Percentiles rank a stretch among this genome's conserved stretches.
These are phyloP conservation scores for Bembecia ichneumoniformis DNA, from an alignment of 2,888 invertebrate genomes.

Conservation along the genomic window DNA sequence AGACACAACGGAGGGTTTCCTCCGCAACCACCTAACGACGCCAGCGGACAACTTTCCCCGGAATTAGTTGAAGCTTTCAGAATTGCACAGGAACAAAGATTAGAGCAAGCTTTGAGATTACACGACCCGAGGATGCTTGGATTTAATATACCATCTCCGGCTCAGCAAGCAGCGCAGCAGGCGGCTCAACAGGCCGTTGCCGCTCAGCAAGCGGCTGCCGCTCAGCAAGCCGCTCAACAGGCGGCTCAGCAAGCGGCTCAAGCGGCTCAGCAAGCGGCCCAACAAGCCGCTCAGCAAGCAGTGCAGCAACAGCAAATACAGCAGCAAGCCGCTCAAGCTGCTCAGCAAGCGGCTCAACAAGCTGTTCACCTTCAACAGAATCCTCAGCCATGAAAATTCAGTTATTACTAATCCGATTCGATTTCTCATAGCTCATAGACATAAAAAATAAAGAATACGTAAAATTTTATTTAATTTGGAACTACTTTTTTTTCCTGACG, in stretches of 20 bases:
- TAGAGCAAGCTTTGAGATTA: slow-evolving; percentile 86
- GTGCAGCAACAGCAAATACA: slow-evolving; percentile 57
- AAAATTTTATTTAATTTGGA: slow-evolving; percentile 1
- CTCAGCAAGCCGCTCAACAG: slow-evolving; percentile 18
- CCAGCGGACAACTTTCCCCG: slow-evolving; percentile 75
- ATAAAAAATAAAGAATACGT: slow-evolving; percentile 20
- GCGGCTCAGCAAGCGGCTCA: slow-evolving; percentile 25
- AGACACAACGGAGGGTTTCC: slow-evolving; percentile 65
- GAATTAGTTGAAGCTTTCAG: slow-evolving; percentile 81
- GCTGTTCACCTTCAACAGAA: slow-evolving; percentile 71
- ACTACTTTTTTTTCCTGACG: slow-evolving; percentile 23
- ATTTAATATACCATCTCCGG: slow-evolving; percentile 74
- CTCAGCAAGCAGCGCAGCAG: slow-evolving; percentile 44
- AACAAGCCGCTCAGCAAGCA: slow-evolving; percentile 35
- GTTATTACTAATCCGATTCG: slow-evolving; percentile 80
- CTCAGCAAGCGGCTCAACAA: slow-evolving; percentile 63
- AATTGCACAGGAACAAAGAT: slow-evolving; percentile 81
- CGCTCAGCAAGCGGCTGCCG: slow-evolving; percentile 29
- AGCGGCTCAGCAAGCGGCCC: slow-evolving; percentile 28
- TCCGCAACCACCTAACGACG: slow-evolving; percentile 48
- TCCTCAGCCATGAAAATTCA: slow-evolving; percentile 83
- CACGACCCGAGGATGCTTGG: slow-evolving; percentile 87
- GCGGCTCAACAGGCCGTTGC: slow-evolving; percentile 32
- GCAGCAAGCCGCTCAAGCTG: slow-evolving; percentile 34
- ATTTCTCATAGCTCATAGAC: slow-evolving; percentile 32